Evolutionary conservation across 2,888 invertebrate genomes (phyloP).

Genomic region (Tenthredo distinguenda): DNA sequence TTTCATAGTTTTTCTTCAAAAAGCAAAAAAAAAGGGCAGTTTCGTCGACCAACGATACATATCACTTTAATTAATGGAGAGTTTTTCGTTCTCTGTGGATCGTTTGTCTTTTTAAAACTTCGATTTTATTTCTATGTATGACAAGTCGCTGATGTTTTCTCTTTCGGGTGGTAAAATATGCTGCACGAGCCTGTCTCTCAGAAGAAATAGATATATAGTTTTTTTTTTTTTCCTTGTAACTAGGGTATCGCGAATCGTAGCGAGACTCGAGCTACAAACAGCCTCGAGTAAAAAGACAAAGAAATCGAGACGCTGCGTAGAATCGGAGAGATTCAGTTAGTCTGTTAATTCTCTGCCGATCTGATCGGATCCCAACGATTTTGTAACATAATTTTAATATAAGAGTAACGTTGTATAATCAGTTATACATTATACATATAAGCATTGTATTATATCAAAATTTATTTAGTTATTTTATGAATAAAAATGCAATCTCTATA

Average conservation of each 20-base stretch:
- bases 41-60: conserved; percentile 17
- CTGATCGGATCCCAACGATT: conserved; percentile 67
- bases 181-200: conserved; percentile 23
- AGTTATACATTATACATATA: conserved; percentile 53
- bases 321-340: conserved; percentile 37
- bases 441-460: conserved; percentile 72
- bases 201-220: not conserved
- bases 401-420: conserved; percentile 34
- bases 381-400: conserved; percentile 64
- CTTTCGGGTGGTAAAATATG: not conserved
- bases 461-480: conserved; percentile 72
- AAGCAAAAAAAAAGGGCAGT: no score
- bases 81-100: not conserved
- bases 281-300: conserved; percentile 4
- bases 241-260: conserved; percentile 23
- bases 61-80: not conserved
- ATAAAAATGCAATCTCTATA: conserved; percentile 62
- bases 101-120: not conserved
- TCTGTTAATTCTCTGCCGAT: conserved; percentile 29
- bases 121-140: not conserved
- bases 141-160: not conserved
- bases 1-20: no score
- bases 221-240: not conserved
- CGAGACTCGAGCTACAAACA: conserved; percentile 1
- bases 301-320: not conserved